phyloP scores from a whole-genome alignment of 2,797 vertebrate species.

The Melanotaenia pygmaea region DNA sequence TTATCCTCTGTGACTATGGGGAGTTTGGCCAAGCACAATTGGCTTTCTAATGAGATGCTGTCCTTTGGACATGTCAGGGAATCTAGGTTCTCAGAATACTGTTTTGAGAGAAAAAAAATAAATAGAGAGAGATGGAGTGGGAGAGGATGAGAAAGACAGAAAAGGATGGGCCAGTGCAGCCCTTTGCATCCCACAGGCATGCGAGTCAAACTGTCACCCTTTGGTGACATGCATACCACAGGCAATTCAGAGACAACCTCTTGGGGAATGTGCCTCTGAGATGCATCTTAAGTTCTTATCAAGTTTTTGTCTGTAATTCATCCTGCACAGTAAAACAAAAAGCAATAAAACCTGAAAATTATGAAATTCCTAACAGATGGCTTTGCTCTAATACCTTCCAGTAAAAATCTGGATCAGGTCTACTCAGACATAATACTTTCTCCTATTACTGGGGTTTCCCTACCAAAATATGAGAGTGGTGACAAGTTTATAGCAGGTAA shows the following conservation, averaged over 20 bases:
- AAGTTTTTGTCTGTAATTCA: not conserved
- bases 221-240: slow-evolving; percentile 69
- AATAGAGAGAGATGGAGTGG: slow-evolving; percentile 36
- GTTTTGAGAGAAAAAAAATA: slow-evolving; percentile 48
- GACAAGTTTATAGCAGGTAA: slow-evolving; percentile 17
- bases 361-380: slow-evolving; percentile 19
- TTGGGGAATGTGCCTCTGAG: slow-evolving; percentile 43
- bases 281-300: too few species aligned
- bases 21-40: slow-evolving; percentile 61
- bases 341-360: not conserved
- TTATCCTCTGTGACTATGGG: slow-evolving; percentile 36
- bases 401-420: slow-evolving; percentile 21
- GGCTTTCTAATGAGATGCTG: slow-evolving; percentile 65
- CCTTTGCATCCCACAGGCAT: slow-evolving; percentile 74
- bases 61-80: slow-evolving; percentile 59
- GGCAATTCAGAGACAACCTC: slow-evolving; percentile 67
- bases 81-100: slow-evolving; percentile 54
- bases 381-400: slow-evolving; percentile 24
- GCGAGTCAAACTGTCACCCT: slow-evolving; percentile 70
- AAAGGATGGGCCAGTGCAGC: slow-evolving; percentile 67
- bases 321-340: not conserved
- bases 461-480: slow-evolving; percentile 16
- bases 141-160: slow-evolving; percentile 55
- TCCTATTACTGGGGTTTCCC: slow-evolving; percentile 14
- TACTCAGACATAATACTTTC: slow-evolving; percentile 16